These are phyloP conservation scores for Tuberolachnus salignus DNA, from an alignment of 2,888 invertebrate species.

Conservation along the genomic window DNA sequence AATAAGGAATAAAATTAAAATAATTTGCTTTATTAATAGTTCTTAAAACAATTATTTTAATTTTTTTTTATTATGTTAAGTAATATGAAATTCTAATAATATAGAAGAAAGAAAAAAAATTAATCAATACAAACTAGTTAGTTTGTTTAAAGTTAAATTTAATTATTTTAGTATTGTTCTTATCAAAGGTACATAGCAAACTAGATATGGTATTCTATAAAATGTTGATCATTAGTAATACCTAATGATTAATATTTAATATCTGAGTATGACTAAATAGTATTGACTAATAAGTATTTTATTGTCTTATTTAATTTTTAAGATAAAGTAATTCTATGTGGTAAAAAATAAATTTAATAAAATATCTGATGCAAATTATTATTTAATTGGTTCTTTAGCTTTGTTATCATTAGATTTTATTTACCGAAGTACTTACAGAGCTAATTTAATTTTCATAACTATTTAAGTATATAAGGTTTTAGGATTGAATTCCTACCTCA, in stretches of 20 bases:
- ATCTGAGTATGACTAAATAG: neutral
- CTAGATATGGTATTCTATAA: neutral
- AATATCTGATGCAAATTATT: no score
- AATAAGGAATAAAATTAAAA: neutral
- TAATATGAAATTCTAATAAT: neutral
- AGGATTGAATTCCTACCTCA: no score
- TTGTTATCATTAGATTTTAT: neutral
- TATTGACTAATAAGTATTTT: conserved; percentile 6
- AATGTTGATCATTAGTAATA: neutral
- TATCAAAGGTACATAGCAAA: neutral
- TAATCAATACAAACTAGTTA: no score
- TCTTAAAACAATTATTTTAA: neutral
- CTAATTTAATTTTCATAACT: neutral
- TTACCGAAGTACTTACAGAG: neutral
- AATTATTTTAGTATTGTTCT: no score
- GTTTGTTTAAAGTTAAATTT: no score
- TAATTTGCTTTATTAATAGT: neutral
- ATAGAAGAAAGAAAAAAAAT: no score
- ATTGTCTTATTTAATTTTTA: conserved; percentile 63
- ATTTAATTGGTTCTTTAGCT: neutral
- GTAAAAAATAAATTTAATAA: no score
- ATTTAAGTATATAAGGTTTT: neutral
- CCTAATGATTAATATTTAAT: neutral
- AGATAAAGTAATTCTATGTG: conserved; percentile 14
- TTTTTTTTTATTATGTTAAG: neutral